Evolutionary conservation across 2,113 vertebrate genomes (phyloP).

Genomic region (Pipa parva): DNA sequence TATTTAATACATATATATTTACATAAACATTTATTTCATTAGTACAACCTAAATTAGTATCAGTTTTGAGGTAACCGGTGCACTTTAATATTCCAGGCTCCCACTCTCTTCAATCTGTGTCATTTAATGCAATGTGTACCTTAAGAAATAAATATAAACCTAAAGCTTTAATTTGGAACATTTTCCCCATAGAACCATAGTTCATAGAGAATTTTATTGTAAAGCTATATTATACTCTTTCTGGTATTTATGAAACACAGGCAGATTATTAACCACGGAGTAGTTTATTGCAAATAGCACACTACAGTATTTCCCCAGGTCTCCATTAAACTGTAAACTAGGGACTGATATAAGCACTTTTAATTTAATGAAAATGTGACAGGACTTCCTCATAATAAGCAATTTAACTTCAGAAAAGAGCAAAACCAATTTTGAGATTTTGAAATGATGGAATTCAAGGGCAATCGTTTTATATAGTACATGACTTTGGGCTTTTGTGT

Average conservation of each 20-base stretch:
- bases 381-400: background rate
- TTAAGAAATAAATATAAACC: background rate
- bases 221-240: conserved; percentile 3
- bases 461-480: no score
- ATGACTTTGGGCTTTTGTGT: no score
- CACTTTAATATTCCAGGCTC: no score
- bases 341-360: conserved; percentile 9
- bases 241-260: conserved; percentile 14
- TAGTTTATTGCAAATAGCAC: conserved; percentile 23
- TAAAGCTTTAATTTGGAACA: conserved; percentile 1
- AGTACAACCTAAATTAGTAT: no score
- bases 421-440: background rate
- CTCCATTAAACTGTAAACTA: conserved; percentile 23
- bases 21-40: no score
- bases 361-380: conserved; percentile 12
- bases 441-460: no score
- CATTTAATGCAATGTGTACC: background rate
- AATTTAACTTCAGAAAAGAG: conserved; percentile 7
- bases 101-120: no score
- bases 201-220: conserved; percentile 12
- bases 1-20: no score
- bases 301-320: conserved; percentile 16
- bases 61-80: no score
- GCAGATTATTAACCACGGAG: conserved; percentile 23
- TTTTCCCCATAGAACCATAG: background rate